phyloP scores from a whole-genome alignment of 2,797 vertebrate genomes.

The Poecilia gillii region DNA sequence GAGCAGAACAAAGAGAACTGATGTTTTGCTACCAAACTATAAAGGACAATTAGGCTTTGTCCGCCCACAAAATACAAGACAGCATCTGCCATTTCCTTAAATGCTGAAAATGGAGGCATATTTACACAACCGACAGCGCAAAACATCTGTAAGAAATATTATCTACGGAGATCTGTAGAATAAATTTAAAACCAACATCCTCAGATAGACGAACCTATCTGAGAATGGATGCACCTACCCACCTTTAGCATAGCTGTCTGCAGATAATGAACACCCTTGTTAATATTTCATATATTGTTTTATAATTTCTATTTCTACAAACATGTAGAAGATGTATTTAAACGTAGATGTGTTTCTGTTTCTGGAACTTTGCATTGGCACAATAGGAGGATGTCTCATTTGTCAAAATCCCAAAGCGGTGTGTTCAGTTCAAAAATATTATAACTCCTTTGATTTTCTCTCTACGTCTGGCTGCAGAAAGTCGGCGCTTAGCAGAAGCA shows the following conservation, averaged over 20 bases:
- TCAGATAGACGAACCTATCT: neutral
- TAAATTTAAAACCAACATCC: neutral
- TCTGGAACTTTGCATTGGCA: neutral
- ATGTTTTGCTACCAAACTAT: constrained; percentile 7
- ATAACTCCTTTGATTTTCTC: no score
- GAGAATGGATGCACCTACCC: constrained; percentile 6
- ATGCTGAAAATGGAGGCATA: constrained; percentile 3
- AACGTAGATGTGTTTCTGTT: neutral
- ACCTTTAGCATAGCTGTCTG: neutral
- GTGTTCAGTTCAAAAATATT: no score
- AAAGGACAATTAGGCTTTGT: constrained; percentile 6
- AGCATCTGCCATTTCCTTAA: constrained; percentile 1
- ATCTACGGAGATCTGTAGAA: neutral
- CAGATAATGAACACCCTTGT: neutral
- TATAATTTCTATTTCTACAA: neutral
- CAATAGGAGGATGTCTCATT: neutral
- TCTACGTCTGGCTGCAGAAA: no score
- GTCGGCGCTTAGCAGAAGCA: no score
- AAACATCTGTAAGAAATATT: constrained; percentile 5
- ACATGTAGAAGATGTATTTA: neutral
- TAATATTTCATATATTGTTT: neutral
- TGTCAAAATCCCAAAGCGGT: neutral
- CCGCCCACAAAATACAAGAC: constrained; percentile 6
- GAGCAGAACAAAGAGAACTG: constrained; percentile 6
- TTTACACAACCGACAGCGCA: constrained; percentile 4